These are phyloP conservation scores for Tinea trinotella DNA, from an alignment of 2,888 invertebrate genomes.

Conservation along the genomic window DNA sequence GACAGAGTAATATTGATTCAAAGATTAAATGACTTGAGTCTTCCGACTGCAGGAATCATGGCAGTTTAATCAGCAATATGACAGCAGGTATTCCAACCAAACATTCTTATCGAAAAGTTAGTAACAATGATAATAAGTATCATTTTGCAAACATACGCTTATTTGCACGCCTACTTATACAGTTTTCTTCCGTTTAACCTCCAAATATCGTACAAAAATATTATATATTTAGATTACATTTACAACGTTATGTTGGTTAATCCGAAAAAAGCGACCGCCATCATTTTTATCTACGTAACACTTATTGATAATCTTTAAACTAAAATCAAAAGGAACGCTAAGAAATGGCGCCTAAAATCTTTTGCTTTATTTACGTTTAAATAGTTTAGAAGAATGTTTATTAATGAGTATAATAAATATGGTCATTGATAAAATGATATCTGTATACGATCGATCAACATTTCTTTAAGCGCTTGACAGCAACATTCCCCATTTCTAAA, in stretches of 20 bases:
- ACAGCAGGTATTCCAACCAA: constrained; percentile 7
- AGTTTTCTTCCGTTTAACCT: constrained; percentile 16
- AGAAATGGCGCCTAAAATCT: background rate
- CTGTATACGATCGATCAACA: background rate
- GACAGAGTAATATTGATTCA: constrained; percentile 2
- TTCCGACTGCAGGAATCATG: background rate
- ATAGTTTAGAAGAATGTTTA: no score
- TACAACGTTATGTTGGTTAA: background rate
- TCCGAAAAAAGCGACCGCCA: constrained; percentile 2
- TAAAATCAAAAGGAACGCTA: background rate
- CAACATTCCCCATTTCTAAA: background rate
- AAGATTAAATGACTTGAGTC: background rate
- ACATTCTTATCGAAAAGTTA: constrained; percentile 9
- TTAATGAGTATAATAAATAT: no score
- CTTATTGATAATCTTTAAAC: background rate
- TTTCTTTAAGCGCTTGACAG: background rate
- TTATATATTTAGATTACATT: constrained; percentile 1
- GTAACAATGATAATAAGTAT: constrained; percentile 12
- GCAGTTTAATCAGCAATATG: background rate
- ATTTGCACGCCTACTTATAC: constrained; percentile 12
- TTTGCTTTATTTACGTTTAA: background rate
- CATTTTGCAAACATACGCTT: constrained; percentile 15
- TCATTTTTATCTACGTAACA: background rate
- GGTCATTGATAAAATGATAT: background rate
- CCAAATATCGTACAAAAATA: constrained; percentile 14